Evolutionary conservation across 1,140 invertebrate genomes (phyloP).

Genomic region (Drosophila ercepeae): DNA sequence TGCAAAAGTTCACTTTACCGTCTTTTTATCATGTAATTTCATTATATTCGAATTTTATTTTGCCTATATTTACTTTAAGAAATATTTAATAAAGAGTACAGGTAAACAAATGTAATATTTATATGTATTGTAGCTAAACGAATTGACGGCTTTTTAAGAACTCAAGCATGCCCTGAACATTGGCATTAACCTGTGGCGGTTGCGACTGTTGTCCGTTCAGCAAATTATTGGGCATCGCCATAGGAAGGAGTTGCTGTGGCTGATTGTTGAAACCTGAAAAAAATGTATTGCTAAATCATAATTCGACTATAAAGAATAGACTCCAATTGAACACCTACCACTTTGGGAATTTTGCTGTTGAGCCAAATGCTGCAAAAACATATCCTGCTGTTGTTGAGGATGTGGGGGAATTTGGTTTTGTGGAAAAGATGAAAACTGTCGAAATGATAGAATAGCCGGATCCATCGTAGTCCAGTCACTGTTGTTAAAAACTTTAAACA

Average conservation of each 20-base stretch:
- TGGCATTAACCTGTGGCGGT: slow-evolving; percentile 82
- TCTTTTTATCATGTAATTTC: slow-evolving; percentile 34
- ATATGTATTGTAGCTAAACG: slow-evolving; percentile 66
- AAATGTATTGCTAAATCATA: too few relatives aligned
- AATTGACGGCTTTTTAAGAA: slow-evolving; percentile 83
- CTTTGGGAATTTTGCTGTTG: slow-evolving; percentile 71
- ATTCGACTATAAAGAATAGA: too few relatives aligned
- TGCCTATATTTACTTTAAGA: slow-evolving; percentile 69
- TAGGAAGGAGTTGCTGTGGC: slow-evolving; percentile 63
- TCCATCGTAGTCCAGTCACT: slow-evolving; percentile 83
- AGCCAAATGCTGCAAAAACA: slow-evolving; percentile 78
- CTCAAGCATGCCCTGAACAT: slow-evolving; percentile 83
- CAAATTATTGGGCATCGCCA: slow-evolving; percentile 72
- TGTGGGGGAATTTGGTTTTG: slow-evolving; percentile 71
- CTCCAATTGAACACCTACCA: slow-evolving; percentile 14
- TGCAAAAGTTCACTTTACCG: slow-evolving; percentile 11
- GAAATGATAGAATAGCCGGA: slow-evolving; percentile 82
- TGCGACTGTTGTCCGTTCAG: slow-evolving; percentile 71
- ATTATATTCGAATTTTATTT: slow-evolving; percentile 75
- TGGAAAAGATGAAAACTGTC: slow-evolving; percentile 81
- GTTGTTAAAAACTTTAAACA: slow-evolving; percentile 63
- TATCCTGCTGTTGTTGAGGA: slow-evolving; percentile 69
- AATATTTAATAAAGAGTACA: slow-evolving; percentile 71
- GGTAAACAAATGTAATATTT: slow-evolving; percentile 72
- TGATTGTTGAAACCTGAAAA: slow-evolving; percentile 65